A percentile compares a stretch with the other conserved stretches of the same genome.
Evolutionary conservation across 2,888 invertebrate genomes (phyloP).

Genomic region (Hipparchia sbordonii): DNA sequence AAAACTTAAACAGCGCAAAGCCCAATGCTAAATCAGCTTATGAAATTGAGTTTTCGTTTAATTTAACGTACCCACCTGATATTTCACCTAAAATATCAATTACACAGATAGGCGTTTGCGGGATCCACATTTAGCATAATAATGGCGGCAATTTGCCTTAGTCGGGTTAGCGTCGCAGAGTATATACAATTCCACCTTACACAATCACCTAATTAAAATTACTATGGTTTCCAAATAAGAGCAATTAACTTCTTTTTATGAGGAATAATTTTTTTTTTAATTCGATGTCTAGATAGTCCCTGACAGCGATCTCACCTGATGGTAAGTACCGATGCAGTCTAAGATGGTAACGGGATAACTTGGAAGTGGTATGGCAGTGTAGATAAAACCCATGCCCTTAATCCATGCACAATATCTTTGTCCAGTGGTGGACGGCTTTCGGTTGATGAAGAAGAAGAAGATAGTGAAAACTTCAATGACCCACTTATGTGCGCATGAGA

Average conservation of each 20-base stretch:
- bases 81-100: constrained; percentile 15
- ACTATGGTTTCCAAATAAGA: not conserved
- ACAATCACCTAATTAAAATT: constrained; percentile 1
- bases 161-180: not conserved
- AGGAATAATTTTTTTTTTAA: no score
- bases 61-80: constrained; percentile 2
- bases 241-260: not conserved
- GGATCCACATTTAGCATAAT: constrained; percentile 28
- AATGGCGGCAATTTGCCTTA: constrained; percentile 2
- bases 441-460: no score
- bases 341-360: no score
- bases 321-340: no score
- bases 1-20: not conserved
- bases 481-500: no score
- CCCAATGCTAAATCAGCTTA: constrained; percentile 1
- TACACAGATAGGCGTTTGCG: constrained; percentile 10
- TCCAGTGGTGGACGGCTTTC: no score
- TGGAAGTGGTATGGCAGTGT: no score
- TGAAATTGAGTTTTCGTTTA: constrained; percentile 6
- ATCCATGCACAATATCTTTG: no score
- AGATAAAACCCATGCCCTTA: no score
- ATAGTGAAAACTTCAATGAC: no score
- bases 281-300: no score
- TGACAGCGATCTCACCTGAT: no score
- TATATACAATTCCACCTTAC: not conserved